A percentile compares a stretch with the other conserved stretches of the same genome.
phyloP scores from a whole-genome alignment of 2,113 vertebrate genomes.

The Pteruthius melanotis region DNA sequence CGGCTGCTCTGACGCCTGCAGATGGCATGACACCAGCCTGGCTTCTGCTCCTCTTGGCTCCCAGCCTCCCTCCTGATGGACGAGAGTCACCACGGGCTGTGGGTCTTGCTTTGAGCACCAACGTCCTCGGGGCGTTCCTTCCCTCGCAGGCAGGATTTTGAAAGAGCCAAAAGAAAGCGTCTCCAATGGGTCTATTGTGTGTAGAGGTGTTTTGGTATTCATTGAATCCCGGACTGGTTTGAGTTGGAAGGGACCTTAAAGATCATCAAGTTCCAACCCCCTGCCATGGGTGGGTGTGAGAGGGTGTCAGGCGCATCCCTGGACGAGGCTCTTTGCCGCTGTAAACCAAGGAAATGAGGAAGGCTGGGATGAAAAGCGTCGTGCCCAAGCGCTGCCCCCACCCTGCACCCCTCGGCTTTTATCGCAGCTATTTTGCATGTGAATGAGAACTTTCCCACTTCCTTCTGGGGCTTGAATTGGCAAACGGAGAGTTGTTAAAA shows the following conservation, averaged over 20 bases:
- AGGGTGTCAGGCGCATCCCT: background rate
- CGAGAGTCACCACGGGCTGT: background rate
- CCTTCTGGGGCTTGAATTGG: constrained; percentile 23
- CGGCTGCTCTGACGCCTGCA: background rate
- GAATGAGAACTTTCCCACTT: constrained; percentile 20
- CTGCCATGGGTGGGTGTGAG: background rate
- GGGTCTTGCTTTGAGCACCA: background rate
- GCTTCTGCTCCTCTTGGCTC: background rate
- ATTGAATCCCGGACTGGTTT: background rate
- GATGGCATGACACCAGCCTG: background rate
- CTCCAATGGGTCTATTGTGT: background rate
- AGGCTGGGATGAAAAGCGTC: background rate
- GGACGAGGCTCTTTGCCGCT: background rate
- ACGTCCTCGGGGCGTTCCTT: background rate
- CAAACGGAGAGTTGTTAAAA: constrained; percentile 27
- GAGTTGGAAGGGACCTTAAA: background rate
- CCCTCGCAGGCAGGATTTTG: background rate
- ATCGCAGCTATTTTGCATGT: background rate
- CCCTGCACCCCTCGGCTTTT: background rate
- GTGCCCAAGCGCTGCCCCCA: background rate
- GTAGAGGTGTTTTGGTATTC: background rate
- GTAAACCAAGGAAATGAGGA: background rate
- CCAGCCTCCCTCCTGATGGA: background rate
- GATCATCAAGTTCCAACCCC: background rate
- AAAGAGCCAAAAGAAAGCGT: background rate